Percentiles rank a stretch among this genome's conserved stretches.
Evolutionary conservation across 2,888 invertebrate genomes (phyloP).

Genomic region (Heliconius charithonia): DNA sequence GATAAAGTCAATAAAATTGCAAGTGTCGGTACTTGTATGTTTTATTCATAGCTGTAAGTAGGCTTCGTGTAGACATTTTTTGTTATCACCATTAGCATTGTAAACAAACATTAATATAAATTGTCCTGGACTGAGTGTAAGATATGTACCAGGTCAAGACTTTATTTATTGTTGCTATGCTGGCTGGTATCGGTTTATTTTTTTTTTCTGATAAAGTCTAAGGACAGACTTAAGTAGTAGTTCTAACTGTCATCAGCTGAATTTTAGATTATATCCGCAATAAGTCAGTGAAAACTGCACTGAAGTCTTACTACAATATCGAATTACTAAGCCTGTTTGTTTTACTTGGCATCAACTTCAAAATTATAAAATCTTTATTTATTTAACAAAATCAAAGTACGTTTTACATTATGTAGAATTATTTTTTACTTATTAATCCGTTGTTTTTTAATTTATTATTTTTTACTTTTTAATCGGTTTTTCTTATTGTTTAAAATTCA

Average conservation of each 20-base stretch:
- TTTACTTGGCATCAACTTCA: too few relatives aligned
- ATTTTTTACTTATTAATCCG: too few relatives aligned
- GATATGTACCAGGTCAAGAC: background rate
- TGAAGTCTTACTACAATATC: too few relatives aligned
- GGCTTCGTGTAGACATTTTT: slow-evolving; percentile 22
- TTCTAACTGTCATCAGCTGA: background rate
- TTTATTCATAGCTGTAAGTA: slow-evolving; percentile 33
- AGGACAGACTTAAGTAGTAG: background rate
- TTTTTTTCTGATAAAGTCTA: background rate
- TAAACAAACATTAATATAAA: slow-evolving; percentile 21
- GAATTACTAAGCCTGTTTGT: too few relatives aligned
- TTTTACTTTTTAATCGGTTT: too few relatives aligned
- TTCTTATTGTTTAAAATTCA: too few relatives aligned
- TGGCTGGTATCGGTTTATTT: background rate
- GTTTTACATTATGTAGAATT: too few relatives aligned
- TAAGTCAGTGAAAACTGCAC: background rate
- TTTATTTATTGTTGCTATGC: background rate
- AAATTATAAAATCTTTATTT: too few relatives aligned
- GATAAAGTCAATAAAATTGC: slow-evolving; percentile 7
- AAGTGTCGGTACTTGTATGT: slow-evolving; percentile 26
- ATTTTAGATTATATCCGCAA: background rate
- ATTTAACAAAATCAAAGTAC: too few relatives aligned
- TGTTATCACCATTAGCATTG: slow-evolving; percentile 7
- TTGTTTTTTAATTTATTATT: too few relatives aligned
- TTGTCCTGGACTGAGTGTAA: background rate